phyloP scores from a whole-genome alignment of 1,140 invertebrate genomes.

The Homalodisca vitripennis region DNA sequence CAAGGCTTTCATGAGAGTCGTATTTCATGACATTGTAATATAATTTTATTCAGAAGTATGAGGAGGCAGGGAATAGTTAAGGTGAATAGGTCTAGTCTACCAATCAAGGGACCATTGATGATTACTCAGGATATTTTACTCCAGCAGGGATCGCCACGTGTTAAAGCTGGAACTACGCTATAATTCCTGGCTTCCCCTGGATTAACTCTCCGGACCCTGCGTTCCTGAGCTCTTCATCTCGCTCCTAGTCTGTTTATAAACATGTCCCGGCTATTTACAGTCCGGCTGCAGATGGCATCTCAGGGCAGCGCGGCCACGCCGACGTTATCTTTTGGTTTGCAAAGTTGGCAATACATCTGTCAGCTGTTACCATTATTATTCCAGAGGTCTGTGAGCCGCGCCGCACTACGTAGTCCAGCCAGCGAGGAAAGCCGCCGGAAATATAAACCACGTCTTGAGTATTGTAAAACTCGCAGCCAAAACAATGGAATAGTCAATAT shows the following conservation, averaged over 20 bases:
- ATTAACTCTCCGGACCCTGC: not conserved
- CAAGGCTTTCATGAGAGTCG: too few relatives aligned
- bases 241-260: not conserved
- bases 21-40: too few relatives aligned
- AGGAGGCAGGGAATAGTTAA: too few relatives aligned
- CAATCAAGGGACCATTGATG: too few relatives aligned
- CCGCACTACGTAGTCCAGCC: not conserved
- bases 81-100: too few relatives aligned
- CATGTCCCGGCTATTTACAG: not conserved
- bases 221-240: not conserved
- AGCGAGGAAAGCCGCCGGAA: too few relatives aligned
- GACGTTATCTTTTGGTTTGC: slow-evolving; percentile 3
- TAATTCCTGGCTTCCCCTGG: not conserved
- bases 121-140: too few relatives aligned
- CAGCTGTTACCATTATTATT: too few relatives aligned
- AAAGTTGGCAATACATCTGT: slow-evolving; percentile 15
- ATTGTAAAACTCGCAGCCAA: too few relatives aligned
- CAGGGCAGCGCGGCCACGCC: not conserved
- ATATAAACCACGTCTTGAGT: too few relatives aligned
- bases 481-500: slow-evolving; percentile 16
- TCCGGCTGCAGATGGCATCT: not conserved
- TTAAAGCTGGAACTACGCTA: not conserved
- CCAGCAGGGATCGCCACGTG: too few relatives aligned
- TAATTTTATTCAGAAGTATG: too few relatives aligned
- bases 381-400: slow-evolving; percentile 8